Percentiles rank a stretch among this genome's conserved stretches.
Conservation (phyloP, 2,113 vertebrate species). For the Coreoperca whiteheadi region DNA sequence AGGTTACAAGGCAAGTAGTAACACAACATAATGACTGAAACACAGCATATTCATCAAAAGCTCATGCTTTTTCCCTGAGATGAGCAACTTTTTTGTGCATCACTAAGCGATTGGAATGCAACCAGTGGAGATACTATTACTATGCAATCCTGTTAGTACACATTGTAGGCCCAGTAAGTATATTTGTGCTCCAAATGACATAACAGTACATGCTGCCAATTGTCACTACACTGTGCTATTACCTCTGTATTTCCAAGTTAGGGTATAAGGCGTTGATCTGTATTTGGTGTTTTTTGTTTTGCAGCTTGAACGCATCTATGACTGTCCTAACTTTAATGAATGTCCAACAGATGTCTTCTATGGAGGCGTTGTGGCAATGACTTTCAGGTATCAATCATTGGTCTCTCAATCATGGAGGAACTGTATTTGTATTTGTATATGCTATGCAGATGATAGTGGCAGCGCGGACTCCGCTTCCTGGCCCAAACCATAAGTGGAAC, state of each 20-base stretch:
- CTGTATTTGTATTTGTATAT: not conserved
- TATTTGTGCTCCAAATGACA: not conserved
- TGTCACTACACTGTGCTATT: not conserved
- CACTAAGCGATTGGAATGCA: too few relatives aligned
- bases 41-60: too few relatives aligned
- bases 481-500: not conserved
- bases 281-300: conserved; percentile 9
- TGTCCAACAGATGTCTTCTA: conserved; percentile 42
- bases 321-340: fast-evolving
- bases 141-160: too few relatives aligned
- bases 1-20: too few relatives aligned
- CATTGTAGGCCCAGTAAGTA: not conserved
- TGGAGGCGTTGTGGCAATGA: conserved; percentile 33
- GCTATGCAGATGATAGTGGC: not conserved
- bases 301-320: conserved; percentile 45
- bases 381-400: conserved; percentile 66
- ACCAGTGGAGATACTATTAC: too few relatives aligned
- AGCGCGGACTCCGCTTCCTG: not conserved
- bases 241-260: not conserved
- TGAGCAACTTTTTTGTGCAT: too few relatives aligned
- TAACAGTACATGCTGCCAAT: not conserved
- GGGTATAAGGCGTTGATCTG: not conserved
- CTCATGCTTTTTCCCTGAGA: too few relatives aligned
- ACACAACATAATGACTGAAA: too few relatives aligned
- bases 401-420: not conserved